phyloP scores from a whole-genome alignment of 2,888 invertebrate genomes.

The Microctonus hyperodae region DNA sequence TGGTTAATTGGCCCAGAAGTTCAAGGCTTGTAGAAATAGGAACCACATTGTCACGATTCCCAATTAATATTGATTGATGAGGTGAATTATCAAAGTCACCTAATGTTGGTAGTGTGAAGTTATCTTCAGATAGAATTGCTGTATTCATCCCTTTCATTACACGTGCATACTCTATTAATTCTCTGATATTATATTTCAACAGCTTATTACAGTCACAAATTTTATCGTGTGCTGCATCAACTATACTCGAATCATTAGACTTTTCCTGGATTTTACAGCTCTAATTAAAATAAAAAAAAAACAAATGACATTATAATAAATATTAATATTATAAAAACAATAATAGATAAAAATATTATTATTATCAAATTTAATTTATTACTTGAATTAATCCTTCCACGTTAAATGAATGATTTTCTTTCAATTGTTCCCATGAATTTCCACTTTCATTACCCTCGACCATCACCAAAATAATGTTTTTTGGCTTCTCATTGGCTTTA shows the following conservation, averaged over 20 bases:
- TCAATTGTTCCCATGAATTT: slow-evolving; percentile 30
- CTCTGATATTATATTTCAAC: slow-evolving; percentile 41
- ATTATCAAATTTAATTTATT: not conserved
- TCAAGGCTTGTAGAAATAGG: not conserved
- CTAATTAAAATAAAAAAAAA: slow-evolving; percentile 28
- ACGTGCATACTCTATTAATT: slow-evolving; percentile 47
- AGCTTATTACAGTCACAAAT: slow-evolving; percentile 45
- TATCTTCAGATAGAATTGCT: slow-evolving; percentile 7
- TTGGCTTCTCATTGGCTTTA: slow-evolving; percentile 24
- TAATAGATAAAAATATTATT: too few relatives aligned
- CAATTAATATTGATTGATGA: not conserved
- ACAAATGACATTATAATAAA: not conserved
- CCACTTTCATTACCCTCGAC: slow-evolving; percentile 33
- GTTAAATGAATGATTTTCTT: slow-evolving; percentile 35
- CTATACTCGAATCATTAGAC: not conserved
- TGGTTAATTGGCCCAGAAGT: not conserved
- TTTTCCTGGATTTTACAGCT: slow-evolving; percentile 30
- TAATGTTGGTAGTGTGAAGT: slow-evolving; percentile 7
- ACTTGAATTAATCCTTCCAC: slow-evolving; percentile 45
- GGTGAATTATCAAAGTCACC: not conserved
- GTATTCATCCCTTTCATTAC: slow-evolving; percentile 46
- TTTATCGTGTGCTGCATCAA: slow-evolving; percentile 1
- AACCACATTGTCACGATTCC: not conserved
- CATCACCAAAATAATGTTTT: slow-evolving; percentile 45
- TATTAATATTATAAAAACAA: not conserved